Evolutionary conservation across 2,888 invertebrate genomes (phyloP).

Genomic region (Brachyptera putata): DNA sequence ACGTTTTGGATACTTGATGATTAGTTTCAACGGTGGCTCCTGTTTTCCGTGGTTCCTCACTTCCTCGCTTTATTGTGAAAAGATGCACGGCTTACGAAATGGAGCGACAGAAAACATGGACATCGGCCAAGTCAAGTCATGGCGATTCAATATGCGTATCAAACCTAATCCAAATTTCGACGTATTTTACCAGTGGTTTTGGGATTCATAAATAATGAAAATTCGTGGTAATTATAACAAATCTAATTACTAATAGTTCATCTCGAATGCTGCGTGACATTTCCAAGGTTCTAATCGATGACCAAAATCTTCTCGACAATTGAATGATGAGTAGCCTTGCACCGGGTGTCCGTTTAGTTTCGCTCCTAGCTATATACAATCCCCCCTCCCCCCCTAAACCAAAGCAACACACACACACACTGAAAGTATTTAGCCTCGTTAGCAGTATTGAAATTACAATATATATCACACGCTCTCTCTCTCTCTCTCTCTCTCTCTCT

Average conservation of each 20-base stretch:
- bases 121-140: not conserved
- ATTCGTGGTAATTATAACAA: no score
- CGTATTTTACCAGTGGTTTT: no score
- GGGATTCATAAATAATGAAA: no score
- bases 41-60: not conserved
- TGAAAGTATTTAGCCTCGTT: slow-evolving; percentile 11
- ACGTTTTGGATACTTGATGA: slow-evolving; percentile 1
- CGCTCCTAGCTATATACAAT: not conserved
- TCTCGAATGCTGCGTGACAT: no score
- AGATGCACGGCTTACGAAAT: not conserved
- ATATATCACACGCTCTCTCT: no score
- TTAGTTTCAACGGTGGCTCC: not conserved
- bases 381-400: not conserved
- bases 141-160: not conserved
- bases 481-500: no score
- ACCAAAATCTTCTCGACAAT: no score
- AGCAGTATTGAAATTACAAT: not conserved
- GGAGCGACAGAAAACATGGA: not conserved
- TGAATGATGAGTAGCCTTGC: no score
- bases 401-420: slow-evolving; percentile 18
- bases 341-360: not conserved
- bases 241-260: no score
- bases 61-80: not conserved
- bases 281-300: no score
- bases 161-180: no score